Percentiles rank a stretch among this genome's conserved stretches.
Conservation (phyloP, 2,888 invertebrate species). For the Melinaea marsaeus region DNA sequence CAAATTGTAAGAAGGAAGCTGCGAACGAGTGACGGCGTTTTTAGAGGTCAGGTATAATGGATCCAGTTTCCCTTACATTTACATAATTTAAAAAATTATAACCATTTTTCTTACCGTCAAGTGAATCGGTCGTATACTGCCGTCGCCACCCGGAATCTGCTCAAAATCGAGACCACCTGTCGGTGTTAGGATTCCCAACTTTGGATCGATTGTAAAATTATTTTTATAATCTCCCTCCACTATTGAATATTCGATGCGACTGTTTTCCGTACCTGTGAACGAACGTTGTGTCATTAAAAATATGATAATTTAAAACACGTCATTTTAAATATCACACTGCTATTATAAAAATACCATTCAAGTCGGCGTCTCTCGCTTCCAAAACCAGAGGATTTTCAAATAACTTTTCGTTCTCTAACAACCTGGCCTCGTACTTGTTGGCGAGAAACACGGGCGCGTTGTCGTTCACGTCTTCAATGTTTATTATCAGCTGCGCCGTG, state of each 20-base stretch:
- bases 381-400: conserved; percentile 87
- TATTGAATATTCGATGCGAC: conserved; percentile 88
- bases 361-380: conserved; percentile 90
- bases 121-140: conserved; percentile 82
- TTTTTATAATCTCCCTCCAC: conserved; percentile 85
- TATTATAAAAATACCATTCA: conserved; percentile 80
- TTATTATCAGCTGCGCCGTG: conserved; percentile 88
- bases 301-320: not conserved
- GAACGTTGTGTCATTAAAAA: conserved; percentile 8
- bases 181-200: conserved; percentile 85
- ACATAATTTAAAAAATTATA: too few species aligned
- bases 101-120: conserved; percentile 71
- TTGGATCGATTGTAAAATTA: conserved; percentile 89
- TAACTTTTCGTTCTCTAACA: conserved; percentile 88
- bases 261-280: conserved; percentile 86
- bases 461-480: conserved; percentile 92
- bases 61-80: too few species aligned
- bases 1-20: too few species aligned
- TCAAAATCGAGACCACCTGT: conserved; percentile 88
- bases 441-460: conserved; percentile 92
- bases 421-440: conserved; percentile 87
- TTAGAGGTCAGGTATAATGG: too few species aligned
- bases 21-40: too few species aligned
- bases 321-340: not conserved
- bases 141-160: conserved; percentile 78